These are phyloP conservation scores for Aphelenchoides bicaudatus DNA, from an alignment of 2,888 invertebrate genomes.

Conservation along the genomic window DNA sequence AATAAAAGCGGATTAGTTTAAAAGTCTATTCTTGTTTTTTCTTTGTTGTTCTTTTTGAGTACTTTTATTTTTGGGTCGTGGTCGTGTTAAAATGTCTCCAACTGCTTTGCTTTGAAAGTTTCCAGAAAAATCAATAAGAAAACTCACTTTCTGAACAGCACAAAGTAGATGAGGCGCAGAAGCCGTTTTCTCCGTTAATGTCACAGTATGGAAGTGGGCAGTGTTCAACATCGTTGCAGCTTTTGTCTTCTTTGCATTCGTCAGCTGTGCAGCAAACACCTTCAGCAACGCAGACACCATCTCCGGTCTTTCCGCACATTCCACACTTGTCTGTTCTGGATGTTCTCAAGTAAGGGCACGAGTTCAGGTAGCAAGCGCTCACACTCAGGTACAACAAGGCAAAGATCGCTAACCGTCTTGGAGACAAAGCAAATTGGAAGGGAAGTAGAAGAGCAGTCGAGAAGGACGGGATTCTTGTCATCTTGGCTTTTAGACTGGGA, in stretches of 20 bases:
- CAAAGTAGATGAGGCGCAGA: constrained; percentile 29
- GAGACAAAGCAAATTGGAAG: constrained; percentile 23
- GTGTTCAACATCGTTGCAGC: neutral
- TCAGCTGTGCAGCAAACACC: constrained; percentile 42
- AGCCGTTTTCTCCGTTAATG: constrained; percentile 21
- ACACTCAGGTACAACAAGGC: constrained; percentile 20
- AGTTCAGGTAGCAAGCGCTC: constrained; percentile 49
- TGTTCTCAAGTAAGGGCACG: constrained; percentile 54
- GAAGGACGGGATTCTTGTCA: too few relatives aligned
- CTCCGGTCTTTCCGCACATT: constrained; percentile 35
- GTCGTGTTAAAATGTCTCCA: too few relatives aligned
- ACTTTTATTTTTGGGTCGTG: too few relatives aligned
- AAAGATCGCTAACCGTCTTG: neutral
- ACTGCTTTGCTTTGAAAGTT: constrained; percentile 19
- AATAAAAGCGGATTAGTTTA: too few relatives aligned
- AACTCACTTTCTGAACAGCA: constrained; percentile 34
- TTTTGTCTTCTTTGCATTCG: constrained; percentile 33
- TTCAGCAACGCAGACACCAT: constrained; percentile 44
- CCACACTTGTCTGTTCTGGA: constrained; percentile 36
- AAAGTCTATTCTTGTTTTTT: neutral
- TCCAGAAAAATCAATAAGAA: constrained; percentile 18
- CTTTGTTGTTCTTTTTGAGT: too few relatives aligned
- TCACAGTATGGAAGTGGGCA: constrained; percentile 29
- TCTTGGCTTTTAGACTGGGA: constrained; percentile 3
- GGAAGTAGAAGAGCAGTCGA: constrained; percentile 29